A percentile compares a stretch with the other conserved stretches of the same genome.
These are phyloP conservation scores for Martes martes DNA, from an alignment of 2,113 vertebrate genomes.

Conservation along the genomic window DNA sequence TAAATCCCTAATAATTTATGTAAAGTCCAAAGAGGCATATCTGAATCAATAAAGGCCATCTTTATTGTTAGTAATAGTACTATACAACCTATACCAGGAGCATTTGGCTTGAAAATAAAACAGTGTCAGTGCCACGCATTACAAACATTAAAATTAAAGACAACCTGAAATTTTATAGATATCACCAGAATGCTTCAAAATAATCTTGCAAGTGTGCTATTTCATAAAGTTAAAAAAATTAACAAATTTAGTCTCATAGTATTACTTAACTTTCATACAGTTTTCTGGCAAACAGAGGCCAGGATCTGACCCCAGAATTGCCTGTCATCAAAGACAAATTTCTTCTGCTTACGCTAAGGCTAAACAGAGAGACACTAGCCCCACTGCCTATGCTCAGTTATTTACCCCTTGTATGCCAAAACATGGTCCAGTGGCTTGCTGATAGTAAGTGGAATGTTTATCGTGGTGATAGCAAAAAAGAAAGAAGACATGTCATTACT, in stretches of 20 bases:
- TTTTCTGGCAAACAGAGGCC: background rate
- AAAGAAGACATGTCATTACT: background rate
- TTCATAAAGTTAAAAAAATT: background rate
- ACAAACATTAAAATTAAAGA: background rate
- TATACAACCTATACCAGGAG: background rate
- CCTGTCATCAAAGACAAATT: background rate
- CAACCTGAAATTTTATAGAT: background rate
- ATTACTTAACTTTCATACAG: background rate
- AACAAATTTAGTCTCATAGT: background rate
- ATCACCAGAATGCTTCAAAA: background rate
- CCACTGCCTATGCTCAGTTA: background rate
- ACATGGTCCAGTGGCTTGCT: background rate
- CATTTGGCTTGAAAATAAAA: background rate
- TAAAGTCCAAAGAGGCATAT: background rate
- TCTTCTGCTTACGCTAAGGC: background rate
- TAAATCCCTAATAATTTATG: background rate
- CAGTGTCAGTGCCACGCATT: background rate
- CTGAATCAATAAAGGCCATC: background rate
- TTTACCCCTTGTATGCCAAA: background rate
- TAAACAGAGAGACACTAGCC: background rate
- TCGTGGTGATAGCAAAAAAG: background rate
- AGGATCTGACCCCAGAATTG: background rate
- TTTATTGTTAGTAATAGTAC: background rate
- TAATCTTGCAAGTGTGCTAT: background rate
- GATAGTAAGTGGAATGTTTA: background rate